These are phyloP conservation scores for Neotoxoptera formosana DNA, from an alignment of 1,140 invertebrate species.

Conservation along the genomic window DNA sequence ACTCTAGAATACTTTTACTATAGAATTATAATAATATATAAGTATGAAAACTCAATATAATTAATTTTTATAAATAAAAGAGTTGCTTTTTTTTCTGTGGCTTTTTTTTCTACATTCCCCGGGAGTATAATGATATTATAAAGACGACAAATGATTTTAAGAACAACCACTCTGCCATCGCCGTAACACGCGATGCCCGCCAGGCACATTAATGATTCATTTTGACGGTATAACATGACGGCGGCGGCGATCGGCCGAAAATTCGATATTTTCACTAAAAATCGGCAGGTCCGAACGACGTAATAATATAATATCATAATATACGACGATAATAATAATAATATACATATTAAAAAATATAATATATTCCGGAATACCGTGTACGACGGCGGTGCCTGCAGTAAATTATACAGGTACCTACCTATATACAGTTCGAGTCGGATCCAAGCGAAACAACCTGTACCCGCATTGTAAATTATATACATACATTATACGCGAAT, in stretches of 20 bases:
- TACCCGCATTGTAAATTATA: neutral
- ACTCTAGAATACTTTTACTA: too few species aligned
- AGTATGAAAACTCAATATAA: too few species aligned
- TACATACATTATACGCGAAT: too few species aligned
- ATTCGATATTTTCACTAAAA: neutral
- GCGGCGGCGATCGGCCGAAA: neutral
- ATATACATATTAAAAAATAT: neutral
- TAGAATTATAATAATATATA: too few species aligned
- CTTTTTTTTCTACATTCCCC: too few species aligned
- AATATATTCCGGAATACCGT: neutral
- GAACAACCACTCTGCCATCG: neutral
- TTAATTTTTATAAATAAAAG: too few species aligned
- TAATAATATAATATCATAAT: neutral
- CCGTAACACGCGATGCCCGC: too few species aligned
- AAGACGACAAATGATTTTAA: neutral
- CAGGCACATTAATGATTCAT: too few species aligned
- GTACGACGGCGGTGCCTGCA: neutral
- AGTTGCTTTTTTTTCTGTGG: too few species aligned
- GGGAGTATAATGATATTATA: neutral
- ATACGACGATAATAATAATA: neutral
- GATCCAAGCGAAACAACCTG: neutral
- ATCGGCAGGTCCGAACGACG: neutral
- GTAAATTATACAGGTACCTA: neutral
- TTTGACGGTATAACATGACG: too few species aligned
- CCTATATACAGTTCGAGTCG: neutral